Base-by-base conservation (phyloP, 2,888 invertebrate species). In the Melikaiella ostensackeni region DNA sequence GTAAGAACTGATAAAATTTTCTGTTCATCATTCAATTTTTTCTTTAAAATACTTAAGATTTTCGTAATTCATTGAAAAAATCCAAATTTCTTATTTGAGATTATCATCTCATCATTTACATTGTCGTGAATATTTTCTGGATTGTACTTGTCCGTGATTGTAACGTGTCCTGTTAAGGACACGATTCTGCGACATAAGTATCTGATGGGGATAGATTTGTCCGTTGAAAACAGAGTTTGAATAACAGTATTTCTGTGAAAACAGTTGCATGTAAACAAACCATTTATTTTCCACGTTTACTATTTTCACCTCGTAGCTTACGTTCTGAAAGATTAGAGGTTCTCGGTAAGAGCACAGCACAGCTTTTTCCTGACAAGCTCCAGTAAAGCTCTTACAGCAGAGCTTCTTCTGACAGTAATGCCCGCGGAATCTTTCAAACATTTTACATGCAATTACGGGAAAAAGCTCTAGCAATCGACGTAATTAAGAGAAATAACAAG, bases 331-430 rank as follows among this genome's bases (percentile, higher is more conserved):
- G 74, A 78, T 76, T 78, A n/a, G 76, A 78, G 19, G 61, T 66
- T 64, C 59, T 78, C 13, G 74, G 64, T 9, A 19, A 73, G 24
- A 46, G 27, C 16, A 66, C 74, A 24, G 62, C 74, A 24, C 27
- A 62, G n/a, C 76, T 76, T 27, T 76, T 79, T 63, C 6, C 55
- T 27, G 74, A 8, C 16, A 55, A 79, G 50, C 50, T 76, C 33
- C 76, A 79, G 46, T 74, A 79, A 55, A 74, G 62, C n/a, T 79
- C 74, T 74, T 79, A 79, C 33, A 55, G 42, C 6, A 59, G 35
- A 66, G 21, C 74, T 30, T 35, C 74, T 19, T 16, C 33, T 13
- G 55, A 57, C 50, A 62, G 38, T n/a, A 75, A 75, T 77, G 74
- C 79, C 38, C 76, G 75, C 16, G 77, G 79, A 5, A 59, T 42